Conservation (phyloP, 2,797 vertebrate genomes). For the Rhyacichthys aspro region DNA sequence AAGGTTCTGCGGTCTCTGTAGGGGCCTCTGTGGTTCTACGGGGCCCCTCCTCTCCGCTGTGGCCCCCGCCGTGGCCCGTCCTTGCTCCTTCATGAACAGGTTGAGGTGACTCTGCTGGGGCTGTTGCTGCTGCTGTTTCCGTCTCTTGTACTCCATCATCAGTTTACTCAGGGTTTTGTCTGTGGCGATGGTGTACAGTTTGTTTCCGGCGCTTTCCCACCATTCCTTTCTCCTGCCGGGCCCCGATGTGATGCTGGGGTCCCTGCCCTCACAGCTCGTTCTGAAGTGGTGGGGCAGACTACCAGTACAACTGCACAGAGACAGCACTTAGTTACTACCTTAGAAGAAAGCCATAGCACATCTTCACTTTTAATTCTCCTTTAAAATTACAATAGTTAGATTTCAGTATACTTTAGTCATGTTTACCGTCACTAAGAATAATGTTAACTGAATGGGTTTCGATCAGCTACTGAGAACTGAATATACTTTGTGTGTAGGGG, state of each 20-base stretch:
- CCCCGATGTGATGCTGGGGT: slow-evolving; percentile 13
- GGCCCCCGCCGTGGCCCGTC: slow-evolving; percentile 67
- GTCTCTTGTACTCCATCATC: slow-evolving; percentile 94
- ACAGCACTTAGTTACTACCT: background rate
- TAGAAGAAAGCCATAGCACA: too few species aligned
- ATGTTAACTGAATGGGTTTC: too few species aligned
- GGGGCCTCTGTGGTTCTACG: slow-evolving; percentile 77
- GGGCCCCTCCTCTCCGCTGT: slow-evolving; percentile 73
- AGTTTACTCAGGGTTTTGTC: slow-evolving; percentile 94
- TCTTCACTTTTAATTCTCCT: too few species aligned
- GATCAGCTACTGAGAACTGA: too few species aligned
- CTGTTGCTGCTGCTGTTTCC: slow-evolving; percentile 91
- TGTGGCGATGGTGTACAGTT: slow-evolving; percentile 93
- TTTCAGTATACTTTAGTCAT: too few species aligned
- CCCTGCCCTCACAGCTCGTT: slow-evolving; percentile 58
- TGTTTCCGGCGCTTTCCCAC: slow-evolving; percentile 97
- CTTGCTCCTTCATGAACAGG: slow-evolving; percentile 85
- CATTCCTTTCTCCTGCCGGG: slow-evolving; percentile 88
- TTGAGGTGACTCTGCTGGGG: slow-evolving; percentile 84
- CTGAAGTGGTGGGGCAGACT: slow-evolving; percentile 74
- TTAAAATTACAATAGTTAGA: too few species aligned
- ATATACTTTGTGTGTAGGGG: too few species aligned
- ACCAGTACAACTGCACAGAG: slow-evolving; percentile 62
- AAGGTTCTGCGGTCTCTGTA: slow-evolving; percentile 91
- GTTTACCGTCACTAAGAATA: too few species aligned